Percentiles rank a stretch among this genome's conserved stretches.
These are phyloP conservation scores for Scaptomyza caliginosa DNA, from an alignment of 2,888 invertebrate genomes.

Conservation along the genomic window DNA sequence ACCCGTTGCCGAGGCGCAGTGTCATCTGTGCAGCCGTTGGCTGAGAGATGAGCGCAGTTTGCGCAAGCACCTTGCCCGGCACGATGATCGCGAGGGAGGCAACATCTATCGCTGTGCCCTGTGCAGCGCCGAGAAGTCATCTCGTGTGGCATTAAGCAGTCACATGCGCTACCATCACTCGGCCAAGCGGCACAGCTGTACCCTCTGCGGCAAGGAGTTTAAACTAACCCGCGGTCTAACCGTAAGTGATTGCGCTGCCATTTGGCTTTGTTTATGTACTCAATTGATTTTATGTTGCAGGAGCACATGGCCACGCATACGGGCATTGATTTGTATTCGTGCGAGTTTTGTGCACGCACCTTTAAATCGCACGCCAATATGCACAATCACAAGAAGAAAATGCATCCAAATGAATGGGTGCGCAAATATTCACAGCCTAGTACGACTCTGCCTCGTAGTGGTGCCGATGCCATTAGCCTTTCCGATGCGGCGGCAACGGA, in stretches of 20 bases:
- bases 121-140: slow-evolving; percentile 66
- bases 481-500: neutral
- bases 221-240: slow-evolving; percentile 59
- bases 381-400: slow-evolving; percentile 82
- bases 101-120: slow-evolving; percentile 62
- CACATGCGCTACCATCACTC: slow-evolving; percentile 75
- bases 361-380: slow-evolving; percentile 83
- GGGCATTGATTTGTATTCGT: slow-evolving; percentile 81
- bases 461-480: neutral
- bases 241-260: slow-evolving; percentile 33
- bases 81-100: slow-evolving; percentile 65
- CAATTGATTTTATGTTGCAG: slow-evolving; percentile 30
- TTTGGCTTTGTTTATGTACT: neutral
- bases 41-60: slow-evolving; percentile 68
- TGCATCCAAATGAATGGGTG: slow-evolving; percentile 82
- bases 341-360: slow-evolving; percentile 81
- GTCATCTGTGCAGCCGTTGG: slow-evolving; percentile 67
- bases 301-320: slow-evolving; percentile 84
- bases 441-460: neutral
- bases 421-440: slow-evolving; percentile 68
- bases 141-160: slow-evolving; percentile 63
- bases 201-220: slow-evolving; percentile 66
- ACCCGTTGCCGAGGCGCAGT: slow-evolving; percentile 68
- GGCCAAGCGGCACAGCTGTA: slow-evolving; percentile 66
- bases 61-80: slow-evolving; percentile 66